Evolutionary conservation across 2,113 vertebrate genomes (phyloP).

Genomic region (Quiscalus mexicanus): DNA sequence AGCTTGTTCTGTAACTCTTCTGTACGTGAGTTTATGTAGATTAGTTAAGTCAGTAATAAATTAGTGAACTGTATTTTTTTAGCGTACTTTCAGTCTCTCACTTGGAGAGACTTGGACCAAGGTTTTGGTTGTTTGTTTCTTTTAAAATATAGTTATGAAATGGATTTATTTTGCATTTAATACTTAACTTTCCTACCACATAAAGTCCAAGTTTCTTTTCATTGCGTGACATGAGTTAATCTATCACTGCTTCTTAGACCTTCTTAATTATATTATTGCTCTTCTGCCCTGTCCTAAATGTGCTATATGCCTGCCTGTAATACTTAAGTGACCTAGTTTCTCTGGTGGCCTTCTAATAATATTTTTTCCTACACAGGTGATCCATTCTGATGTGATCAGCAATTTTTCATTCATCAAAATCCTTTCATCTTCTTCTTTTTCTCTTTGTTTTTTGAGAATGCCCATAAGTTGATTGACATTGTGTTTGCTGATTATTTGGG

Average conservation of each 20-base stretch:
- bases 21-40: not conserved
- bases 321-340: not conserved
- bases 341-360: not conserved
- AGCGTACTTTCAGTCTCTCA: not conserved
- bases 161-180: not conserved
- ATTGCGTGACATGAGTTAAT: not conserved
- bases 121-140: not conserved
- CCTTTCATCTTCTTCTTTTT: not conserved
- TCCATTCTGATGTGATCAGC: not conserved
- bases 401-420: not conserved
- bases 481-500: not conserved
- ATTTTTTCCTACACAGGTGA: not conserved
- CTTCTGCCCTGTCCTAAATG: constrained; percentile 14
- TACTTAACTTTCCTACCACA: not conserved
- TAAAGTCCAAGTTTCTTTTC: not conserved
- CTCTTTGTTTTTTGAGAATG: not conserved
- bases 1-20: not conserved
- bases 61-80: not conserved
- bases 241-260: not conserved
- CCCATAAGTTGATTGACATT: not conserved
- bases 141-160: not conserved
- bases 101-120: not conserved
- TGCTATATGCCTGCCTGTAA: accelerated
- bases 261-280: not conserved
- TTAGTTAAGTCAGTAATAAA: not conserved